Evolutionary conservation across 1,140 invertebrate species (phyloP), one percentile per base, ranked within the genome.

Genomic region (Chelonus insularis): DNA sequence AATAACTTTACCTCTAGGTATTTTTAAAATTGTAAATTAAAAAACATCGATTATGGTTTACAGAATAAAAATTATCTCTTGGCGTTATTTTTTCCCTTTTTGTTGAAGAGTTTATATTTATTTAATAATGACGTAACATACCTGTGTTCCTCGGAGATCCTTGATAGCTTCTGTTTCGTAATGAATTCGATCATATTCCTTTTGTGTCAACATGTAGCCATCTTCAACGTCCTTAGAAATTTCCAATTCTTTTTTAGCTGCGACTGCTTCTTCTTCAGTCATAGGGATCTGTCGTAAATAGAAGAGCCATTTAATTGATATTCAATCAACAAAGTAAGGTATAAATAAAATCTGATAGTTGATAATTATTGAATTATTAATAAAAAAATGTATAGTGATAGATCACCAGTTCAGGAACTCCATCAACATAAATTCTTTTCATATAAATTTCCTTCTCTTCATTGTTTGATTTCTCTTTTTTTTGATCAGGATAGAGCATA

Each of bases 161-260:
- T 87, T 87, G 1, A 89, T 77, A n/a, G 83, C 76, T 14, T 84
- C 83, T 7, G 83, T 83, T 72, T 88, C 86, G 63, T 86, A 88
- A 73, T 86, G 85, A 23, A 86, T 70, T 34, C 77, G 70, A 11
- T 84, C 80, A 57, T 81, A 86, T 57, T 85, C 82, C 63, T 86
- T 84, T 29, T 83, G 78, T 0, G 78, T 79, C 32, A 86, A 82
- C 62, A 84, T 81, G 50, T 83, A 82, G 4, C 82, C 82, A 34
- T 74, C 62, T 16, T 81, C 76, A 2, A 85, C 79, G 45, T 84
- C 83, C 20, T 72, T 69, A 18, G 65, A 68, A 32, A 75, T 71
- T 43, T 82, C 73, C 60, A 80, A 69, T 39, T 84, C 81, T 11
- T 29, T 57, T n/a, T 62, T 62, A 5, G 20, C 57, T 41, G 52